A percentile compares a stretch with the other conserved stretches of the same genome.
These are phyloP conservation scores for Drosophila tristis DNA, from an alignment of 1,140 invertebrate genomes.

Conservation along the genomic window DNA sequence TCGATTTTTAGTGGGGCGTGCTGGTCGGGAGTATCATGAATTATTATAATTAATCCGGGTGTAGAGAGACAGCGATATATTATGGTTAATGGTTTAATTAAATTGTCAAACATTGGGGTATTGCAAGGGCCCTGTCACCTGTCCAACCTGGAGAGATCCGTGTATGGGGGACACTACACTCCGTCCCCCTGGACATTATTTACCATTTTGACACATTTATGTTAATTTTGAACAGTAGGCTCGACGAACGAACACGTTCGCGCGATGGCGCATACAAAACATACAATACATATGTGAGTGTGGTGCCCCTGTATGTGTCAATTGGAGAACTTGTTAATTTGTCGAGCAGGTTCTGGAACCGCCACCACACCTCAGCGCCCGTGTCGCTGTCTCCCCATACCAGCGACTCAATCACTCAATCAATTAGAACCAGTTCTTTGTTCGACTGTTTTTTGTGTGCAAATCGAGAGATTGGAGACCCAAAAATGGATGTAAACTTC, in stretches of 20 bases:
- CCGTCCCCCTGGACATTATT: slow-evolving; percentile 24
- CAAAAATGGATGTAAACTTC: too few species aligned
- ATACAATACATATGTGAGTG: slow-evolving; percentile 10
- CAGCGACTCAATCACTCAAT: slow-evolving; percentile 30
- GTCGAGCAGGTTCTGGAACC: slow-evolving; percentile 55
- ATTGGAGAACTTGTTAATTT: slow-evolving; percentile 75
- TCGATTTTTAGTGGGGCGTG: slow-evolving; percentile 17
- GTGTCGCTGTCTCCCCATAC: background rate
- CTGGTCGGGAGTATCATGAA: slow-evolving; percentile 1
- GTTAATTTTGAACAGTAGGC: slow-evolving; percentile 40
- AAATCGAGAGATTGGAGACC: too few species aligned
- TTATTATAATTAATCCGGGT: slow-evolving; percentile 24
- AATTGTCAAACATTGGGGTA: background rate
- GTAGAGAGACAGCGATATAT: slow-evolving; percentile 9
- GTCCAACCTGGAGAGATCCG: background rate
- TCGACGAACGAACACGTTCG: slow-evolving; percentile 37
- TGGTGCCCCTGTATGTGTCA: slow-evolving; percentile 46
- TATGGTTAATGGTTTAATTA: slow-evolving; percentile 12
- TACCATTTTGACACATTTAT: slow-evolving; percentile 50
- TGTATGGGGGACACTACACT: background rate
- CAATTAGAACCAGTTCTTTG: slow-evolving; percentile 51
- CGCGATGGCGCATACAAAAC: slow-evolving; percentile 14
- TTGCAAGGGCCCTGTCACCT: slow-evolving; percentile 39
- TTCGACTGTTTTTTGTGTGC: slow-evolving; percentile 1
- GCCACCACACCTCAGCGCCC: slow-evolving; percentile 38